Percentiles rank a stretch among this genome's conserved stretches.
These are phyloP conservation scores for Centrocercus urophasianus DNA, from an alignment of 2,113 vertebrate species.

Conservation along the genomic window DNA sequence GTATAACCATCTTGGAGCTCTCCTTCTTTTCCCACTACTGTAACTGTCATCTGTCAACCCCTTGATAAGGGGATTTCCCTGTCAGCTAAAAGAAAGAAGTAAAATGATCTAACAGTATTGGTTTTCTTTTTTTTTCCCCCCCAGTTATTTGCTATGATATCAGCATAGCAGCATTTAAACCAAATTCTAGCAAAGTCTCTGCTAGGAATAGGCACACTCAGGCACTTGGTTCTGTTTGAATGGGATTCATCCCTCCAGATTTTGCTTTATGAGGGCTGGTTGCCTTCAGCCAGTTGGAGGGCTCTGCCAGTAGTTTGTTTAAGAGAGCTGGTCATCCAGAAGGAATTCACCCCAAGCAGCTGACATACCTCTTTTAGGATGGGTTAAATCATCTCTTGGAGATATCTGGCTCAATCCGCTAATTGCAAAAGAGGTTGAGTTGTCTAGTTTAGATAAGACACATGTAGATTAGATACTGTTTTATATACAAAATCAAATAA, in stretches of 20 bases:
- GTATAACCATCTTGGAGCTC: neutral
- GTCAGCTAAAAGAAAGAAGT: neutral
- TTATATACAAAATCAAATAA: constrained; percentile 11
- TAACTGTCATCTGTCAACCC: neutral
- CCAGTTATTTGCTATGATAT: neutral
- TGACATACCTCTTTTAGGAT: neutral
- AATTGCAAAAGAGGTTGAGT: neutral
- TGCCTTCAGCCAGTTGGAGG: neutral
- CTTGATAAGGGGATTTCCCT: neutral
- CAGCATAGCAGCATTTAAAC: neutral
- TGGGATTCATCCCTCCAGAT: neutral
- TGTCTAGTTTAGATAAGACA: neutral
- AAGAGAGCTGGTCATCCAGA: neutral
- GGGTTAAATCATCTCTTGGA: neutral
- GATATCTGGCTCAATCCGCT: neutral
- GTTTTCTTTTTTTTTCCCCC: neutral
- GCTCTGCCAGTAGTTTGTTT: neutral
- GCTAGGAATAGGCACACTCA: neutral
- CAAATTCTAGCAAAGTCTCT: neutral
- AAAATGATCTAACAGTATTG: neutral
- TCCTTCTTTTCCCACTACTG: neutral
- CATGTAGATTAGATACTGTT: neutral
- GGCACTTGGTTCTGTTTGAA: neutral
- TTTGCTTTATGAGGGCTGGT: neutral
- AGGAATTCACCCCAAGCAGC: neutral